These are phyloP conservation scores for Heliconius cydno DNA, from an alignment of 2,888 invertebrate species.

Conservation along the genomic window DNA sequence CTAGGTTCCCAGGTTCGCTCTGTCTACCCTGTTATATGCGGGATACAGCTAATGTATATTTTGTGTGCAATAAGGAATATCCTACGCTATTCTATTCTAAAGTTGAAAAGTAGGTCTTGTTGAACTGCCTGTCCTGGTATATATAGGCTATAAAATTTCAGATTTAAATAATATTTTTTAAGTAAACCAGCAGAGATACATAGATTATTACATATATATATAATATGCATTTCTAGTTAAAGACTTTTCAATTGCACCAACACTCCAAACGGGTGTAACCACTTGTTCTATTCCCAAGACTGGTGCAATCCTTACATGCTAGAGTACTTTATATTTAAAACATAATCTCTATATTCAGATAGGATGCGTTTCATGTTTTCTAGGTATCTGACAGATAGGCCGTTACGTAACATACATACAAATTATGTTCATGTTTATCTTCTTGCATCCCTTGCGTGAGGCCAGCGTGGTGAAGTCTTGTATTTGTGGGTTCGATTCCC, in stretches of 20 bases:
- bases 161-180: too few species aligned
- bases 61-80: too few species aligned
- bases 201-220: too few species aligned
- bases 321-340: conserved; percentile 9
- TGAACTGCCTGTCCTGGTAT: too few species aligned
- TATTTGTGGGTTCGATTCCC: neutral
- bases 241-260: neutral
- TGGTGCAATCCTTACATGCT: neutral
- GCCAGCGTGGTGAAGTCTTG: neutral
- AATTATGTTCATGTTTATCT: neutral
- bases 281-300: neutral
- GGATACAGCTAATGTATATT: too few species aligned
- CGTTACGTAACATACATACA: conserved; percentile 11
- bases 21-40: too few species aligned
- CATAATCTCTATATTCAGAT: conserved; percentile 1
- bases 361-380: conserved; percentile 6
- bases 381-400: conserved; percentile 1
- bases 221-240: neutral
- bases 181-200: too few species aligned
- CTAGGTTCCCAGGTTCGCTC: too few species aligned
- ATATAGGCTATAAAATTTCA: too few species aligned
- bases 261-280: neutral
- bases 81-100: too few species aligned
- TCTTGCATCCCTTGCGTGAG: neutral
- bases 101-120: too few species aligned